These are phyloP conservation scores for Oeneis ivallda DNA, from an alignment of 2,888 invertebrate genomes.

Conservation along the genomic window DNA sequence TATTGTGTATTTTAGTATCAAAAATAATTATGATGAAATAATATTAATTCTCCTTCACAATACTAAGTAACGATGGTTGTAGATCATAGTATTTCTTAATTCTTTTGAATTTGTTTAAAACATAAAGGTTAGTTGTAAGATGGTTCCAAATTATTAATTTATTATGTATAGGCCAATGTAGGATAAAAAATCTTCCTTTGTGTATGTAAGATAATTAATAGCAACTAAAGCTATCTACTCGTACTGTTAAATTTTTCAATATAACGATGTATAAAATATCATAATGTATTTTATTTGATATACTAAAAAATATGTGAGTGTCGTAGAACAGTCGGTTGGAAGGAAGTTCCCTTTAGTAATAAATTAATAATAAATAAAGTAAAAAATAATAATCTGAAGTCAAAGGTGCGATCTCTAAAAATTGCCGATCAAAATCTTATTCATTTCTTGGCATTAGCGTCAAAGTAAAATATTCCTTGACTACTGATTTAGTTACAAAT, in stretches of 20 bases:
- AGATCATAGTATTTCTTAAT: neutral
- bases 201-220: constrained; percentile 28
- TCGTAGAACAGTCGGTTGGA: too few species aligned
- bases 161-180: neutral
- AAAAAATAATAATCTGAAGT: too few species aligned
- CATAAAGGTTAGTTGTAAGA: constrained; percentile 1
- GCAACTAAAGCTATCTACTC: constrained; percentile 18
- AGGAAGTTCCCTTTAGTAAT: too few species aligned
- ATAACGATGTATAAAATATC: constrained; percentile 13
- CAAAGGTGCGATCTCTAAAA: too few species aligned
- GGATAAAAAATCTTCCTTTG: constrained; percentile 26
- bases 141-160: constrained; percentile 24
- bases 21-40: too few species aligned
- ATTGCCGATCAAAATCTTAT: too few species aligned
- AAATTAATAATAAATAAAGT: too few species aligned
- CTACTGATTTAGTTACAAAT: too few species aligned
- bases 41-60: neutral
- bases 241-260: constrained; percentile 34
- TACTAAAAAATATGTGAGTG: too few species aligned
- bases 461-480: too few species aligned
- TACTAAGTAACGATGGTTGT: neutral
- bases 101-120: neutral
- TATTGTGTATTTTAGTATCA: too few species aligned
- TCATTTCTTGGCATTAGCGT: too few species aligned
- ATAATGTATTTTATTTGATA: constrained; percentile 18